Evolutionary conservation across 2,113 vertebrate genomes (phyloP).

Genomic region (Thomomys bottae): DNA sequence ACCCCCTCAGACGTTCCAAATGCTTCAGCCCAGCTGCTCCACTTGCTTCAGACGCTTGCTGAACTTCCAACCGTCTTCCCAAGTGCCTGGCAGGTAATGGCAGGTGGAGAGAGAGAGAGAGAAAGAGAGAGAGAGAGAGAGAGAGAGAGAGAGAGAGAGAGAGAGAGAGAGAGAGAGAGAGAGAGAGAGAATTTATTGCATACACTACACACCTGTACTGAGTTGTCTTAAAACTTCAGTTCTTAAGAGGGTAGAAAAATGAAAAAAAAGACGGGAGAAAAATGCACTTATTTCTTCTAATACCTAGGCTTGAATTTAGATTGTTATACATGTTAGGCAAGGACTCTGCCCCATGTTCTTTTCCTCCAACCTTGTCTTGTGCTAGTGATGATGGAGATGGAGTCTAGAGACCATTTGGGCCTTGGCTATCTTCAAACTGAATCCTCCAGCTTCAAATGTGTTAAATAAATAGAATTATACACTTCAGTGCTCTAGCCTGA

Average conservation of each 20-base stretch:
- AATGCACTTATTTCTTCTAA: too few relatives aligned
- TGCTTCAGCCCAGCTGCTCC: constrained; percentile 49
- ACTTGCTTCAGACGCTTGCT: constrained; percentile 21
- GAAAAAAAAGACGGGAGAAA: too few relatives aligned
- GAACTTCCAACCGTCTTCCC: constrained; percentile 30
- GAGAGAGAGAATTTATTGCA: constrained; percentile 48
- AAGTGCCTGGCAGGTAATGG: constrained; percentile 35
- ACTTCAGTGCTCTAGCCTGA: too few relatives aligned
- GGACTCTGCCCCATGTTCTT: too few relatives aligned
- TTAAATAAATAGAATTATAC: too few relatives aligned
- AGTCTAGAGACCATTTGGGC: too few relatives aligned
- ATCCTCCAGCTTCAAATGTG: too few relatives aligned
- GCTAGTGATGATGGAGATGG: too few relatives aligned
- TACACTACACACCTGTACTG: constrained; percentile 53
- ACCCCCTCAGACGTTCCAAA: neutral
- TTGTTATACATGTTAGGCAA: too few relatives aligned
- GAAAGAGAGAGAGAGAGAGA: constrained; percentile 48
- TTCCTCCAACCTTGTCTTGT: too few relatives aligned
- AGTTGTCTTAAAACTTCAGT: constrained; percentile 32
- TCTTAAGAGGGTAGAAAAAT: constrained; percentile 8
- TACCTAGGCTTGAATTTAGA: too few relatives aligned
- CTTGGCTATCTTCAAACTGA: too few relatives aligned
- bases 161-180: constrained; percentile 50
- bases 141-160: constrained; percentile 49
- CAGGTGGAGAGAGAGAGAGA: constrained; percentile 21